Conservation (phyloP, 2,888 invertebrate species). For the Chymomyza amoena region DNA sequence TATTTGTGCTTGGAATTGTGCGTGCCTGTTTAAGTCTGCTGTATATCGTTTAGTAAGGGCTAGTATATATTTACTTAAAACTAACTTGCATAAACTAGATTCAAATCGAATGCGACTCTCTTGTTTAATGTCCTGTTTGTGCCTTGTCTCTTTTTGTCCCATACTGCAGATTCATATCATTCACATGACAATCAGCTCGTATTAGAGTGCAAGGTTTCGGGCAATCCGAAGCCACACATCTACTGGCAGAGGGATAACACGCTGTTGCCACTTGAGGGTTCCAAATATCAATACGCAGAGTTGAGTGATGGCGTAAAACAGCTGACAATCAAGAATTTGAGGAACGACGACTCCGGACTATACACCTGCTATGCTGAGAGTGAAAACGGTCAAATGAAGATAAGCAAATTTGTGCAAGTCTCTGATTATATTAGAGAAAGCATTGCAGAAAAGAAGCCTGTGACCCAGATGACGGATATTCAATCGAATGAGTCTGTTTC, state of each 20-base stretch:
- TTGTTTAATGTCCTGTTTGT: constrained; percentile 44
- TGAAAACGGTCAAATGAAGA: constrained; percentile 80
- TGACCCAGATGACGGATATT: constrained; percentile 32
- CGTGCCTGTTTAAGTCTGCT: constrained; percentile 42
- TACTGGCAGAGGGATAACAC: constrained; percentile 85
- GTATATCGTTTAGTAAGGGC: constrained; percentile 26
- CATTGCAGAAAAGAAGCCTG: constrained; percentile 48
- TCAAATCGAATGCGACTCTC: background rate
- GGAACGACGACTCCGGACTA: constrained; percentile 84
- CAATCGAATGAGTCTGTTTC: constrained; percentile 51
- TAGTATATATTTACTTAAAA: background rate
- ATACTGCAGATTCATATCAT: constrained; percentile 83
- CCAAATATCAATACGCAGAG: constrained; percentile 82
- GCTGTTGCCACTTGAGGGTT: constrained; percentile 80
- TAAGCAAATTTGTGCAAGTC: constrained; percentile 75
- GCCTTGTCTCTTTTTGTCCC: constrained; percentile 18
- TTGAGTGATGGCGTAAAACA: constrained; percentile 85
- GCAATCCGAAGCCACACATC: constrained; percentile 85
- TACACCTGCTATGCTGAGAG: constrained; percentile 89
- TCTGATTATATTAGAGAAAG: constrained; percentile 71
- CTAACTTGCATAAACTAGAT: constrained; percentile 11
- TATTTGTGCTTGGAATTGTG: constrained; percentile 16
- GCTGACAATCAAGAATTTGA: constrained; percentile 83
- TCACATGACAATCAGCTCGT: constrained; percentile 85
- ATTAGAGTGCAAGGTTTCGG: constrained; percentile 88